Evolutionary conservation across 2,113 vertebrate species (phyloP).

Genomic region (Poeciliopsis prolifica): DNA sequence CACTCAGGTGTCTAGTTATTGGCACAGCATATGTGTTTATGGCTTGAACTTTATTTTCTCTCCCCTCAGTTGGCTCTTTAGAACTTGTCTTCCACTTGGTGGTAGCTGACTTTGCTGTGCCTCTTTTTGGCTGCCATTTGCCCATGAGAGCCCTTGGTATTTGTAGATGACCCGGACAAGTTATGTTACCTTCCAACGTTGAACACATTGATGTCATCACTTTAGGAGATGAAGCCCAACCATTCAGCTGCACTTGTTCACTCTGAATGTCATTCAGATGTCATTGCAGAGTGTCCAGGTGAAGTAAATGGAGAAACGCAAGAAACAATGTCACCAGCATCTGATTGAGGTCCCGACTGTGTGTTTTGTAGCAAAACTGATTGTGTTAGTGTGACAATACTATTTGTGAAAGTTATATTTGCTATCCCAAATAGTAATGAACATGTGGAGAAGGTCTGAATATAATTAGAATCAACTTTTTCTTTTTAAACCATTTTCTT

Average conservation of each 20-base stretch:
- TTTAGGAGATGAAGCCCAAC: background rate
- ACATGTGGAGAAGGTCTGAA: too few relatives aligned
- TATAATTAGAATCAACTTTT: too few relatives aligned
- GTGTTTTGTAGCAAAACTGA: slow-evolving; percentile 37
- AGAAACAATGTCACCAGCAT: background rate
- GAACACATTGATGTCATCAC: background rate
- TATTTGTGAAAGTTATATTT: too few relatives aligned
- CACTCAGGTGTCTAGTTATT: background rate
- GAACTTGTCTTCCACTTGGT: background rate
- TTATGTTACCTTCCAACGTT: background rate
- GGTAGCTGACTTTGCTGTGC: background rate
- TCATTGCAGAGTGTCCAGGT: background rate
- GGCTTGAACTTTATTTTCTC: background rate
- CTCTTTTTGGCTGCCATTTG: background rate
- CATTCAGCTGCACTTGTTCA: background rate
- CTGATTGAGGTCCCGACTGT: slow-evolving; percentile 28
- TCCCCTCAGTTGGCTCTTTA: background rate
- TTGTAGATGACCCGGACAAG: background rate
- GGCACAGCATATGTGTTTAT: background rate
- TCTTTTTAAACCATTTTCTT: too few relatives aligned
- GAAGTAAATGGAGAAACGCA: background rate
- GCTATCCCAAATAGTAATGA: too few relatives aligned
- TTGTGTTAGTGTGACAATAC: slow-evolving; percentile 25
- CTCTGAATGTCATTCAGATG: background rate
- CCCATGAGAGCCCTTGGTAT: background rate